Percentiles rank a stretch among this genome's conserved stretches.
phyloP scores from a whole-genome alignment of 2,113 vertebrate genomes.

The Apistogramma diplotaenia region DNA sequence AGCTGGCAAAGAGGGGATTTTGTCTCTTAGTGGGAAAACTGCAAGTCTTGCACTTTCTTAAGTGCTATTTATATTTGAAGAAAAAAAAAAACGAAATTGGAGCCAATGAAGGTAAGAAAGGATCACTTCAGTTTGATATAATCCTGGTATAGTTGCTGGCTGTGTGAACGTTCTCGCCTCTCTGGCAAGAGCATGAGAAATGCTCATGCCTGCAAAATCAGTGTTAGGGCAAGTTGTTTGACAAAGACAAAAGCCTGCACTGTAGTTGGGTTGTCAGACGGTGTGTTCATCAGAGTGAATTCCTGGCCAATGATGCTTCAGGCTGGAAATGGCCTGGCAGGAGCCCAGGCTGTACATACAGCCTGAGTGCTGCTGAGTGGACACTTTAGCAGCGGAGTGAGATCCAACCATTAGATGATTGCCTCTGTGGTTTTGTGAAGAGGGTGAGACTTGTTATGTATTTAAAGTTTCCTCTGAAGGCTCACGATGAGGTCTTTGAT shows the following conservation, averaged over 20 bases:
- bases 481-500: constrained; percentile 24
- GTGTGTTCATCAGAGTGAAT: constrained; percentile 34
- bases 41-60: constrained; percentile 45
- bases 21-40: constrained; percentile 33
- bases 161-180: not conserved
- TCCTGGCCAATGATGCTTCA: constrained; percentile 48
- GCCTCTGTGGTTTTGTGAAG: constrained; percentile 45
- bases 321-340: constrained; percentile 57
- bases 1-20: constrained; percentile 40
- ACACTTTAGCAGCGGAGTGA: constrained; percentile 46
- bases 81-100: not conserved
- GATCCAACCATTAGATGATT: constrained; percentile 69
- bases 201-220: constrained; percentile 8
- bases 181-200: not conserved
- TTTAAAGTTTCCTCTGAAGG: constrained; percentile 13
- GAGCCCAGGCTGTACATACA: constrained; percentile 34
- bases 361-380: constrained; percentile 62
- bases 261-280: not conserved
- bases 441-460: constrained; percentile 35
- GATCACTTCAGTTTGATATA: constrained; percentile 49
- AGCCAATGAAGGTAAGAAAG: not conserved
- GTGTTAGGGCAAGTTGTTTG: constrained; percentile 23
- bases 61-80: constrained; percentile 37
- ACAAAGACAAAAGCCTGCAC: constrained; percentile 30
- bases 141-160: not conserved